These are phyloP conservation scores for Sarcophaga peregrina DNA, from an alignment of 1,140 invertebrate genomes.

Conservation along the genomic window DNA sequence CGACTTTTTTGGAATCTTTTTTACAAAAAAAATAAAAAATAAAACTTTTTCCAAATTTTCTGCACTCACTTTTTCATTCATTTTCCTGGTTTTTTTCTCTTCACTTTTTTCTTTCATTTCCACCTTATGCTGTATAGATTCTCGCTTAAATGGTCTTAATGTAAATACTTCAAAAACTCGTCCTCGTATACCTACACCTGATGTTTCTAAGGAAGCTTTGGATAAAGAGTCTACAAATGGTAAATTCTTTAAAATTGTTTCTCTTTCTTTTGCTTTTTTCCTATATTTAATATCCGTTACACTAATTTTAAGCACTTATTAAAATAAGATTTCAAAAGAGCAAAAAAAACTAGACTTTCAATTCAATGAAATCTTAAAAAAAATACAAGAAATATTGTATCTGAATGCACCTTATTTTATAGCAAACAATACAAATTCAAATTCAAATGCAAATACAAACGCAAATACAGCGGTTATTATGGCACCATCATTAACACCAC, in stretches of 20 bases:
- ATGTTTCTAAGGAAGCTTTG: slow-evolving; percentile 81
- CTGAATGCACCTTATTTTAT: too few species aligned
- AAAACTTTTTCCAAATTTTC: background rate
- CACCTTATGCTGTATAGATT: slow-evolving; percentile 51
- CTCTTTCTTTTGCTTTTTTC: background rate
- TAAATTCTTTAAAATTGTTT: slow-evolving; percentile 53
- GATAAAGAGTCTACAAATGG: slow-evolving; percentile 75
- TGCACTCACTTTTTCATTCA: background rate
- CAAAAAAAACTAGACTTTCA: background rate
- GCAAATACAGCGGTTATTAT: slow-evolving; percentile 59
- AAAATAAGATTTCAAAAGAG: background rate
- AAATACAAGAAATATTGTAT: too few species aligned
- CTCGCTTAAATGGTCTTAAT: slow-evolving; percentile 71
- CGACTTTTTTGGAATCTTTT: background rate
- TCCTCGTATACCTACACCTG: slow-evolving; percentile 86
- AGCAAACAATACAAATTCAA: background rate
- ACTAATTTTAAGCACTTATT: slow-evolving; percentile 4
- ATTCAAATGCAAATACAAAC: slow-evolving; percentile 34
- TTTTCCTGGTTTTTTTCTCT: background rate
- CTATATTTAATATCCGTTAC: background rate
- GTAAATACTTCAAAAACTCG: slow-evolving; percentile 78
- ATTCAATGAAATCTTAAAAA: background rate
- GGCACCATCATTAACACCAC: slow-evolving; percentile 66
- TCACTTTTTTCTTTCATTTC: slow-evolving; percentile 27
- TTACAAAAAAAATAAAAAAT: too few species aligned